Percentiles rank a stretch among this genome's conserved stretches.
These are phyloP conservation scores for Arizona elegans DNA, from an alignment of 2,113 vertebrate species.

Conservation along the genomic window DNA sequence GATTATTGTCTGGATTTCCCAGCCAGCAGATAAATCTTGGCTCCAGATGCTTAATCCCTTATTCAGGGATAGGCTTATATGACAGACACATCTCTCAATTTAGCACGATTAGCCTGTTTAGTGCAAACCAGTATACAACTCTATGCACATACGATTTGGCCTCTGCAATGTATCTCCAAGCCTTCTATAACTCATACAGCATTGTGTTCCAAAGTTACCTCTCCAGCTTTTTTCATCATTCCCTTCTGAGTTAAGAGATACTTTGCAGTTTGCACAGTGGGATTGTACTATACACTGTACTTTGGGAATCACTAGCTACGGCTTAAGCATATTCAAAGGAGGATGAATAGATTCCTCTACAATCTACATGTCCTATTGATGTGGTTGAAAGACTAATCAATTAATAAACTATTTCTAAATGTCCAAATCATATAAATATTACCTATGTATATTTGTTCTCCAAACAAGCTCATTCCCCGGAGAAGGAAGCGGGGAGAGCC, in stretches of 20 bases:
- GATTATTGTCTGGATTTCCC: neutral
- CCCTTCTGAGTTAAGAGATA: neutral
- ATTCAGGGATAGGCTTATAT: neutral
- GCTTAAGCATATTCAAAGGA: neutral
- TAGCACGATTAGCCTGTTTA: neutral
- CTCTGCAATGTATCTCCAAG: neutral
- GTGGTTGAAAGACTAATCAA: too few relatives aligned
- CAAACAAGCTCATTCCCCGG: too few relatives aligned
- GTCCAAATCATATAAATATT: neutral
- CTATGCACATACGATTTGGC: neutral
- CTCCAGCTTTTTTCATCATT: neutral
- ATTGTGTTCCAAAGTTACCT: neutral
- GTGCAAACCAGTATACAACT: neutral
- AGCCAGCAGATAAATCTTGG: neutral
- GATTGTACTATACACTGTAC: neutral
- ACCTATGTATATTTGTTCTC: neutral
- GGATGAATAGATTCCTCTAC: neutral
- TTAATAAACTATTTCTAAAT: neutral
- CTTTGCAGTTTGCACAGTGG: neutral
- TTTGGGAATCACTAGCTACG: neutral
- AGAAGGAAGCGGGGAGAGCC: too few relatives aligned
- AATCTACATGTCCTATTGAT: neutral
- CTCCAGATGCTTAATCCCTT: neutral
- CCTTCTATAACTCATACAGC: neutral
- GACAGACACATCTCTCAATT: neutral